phyloP scores from a whole-genome alignment of 1,140 invertebrate species.

The Aculops lycopersici region DNA sequence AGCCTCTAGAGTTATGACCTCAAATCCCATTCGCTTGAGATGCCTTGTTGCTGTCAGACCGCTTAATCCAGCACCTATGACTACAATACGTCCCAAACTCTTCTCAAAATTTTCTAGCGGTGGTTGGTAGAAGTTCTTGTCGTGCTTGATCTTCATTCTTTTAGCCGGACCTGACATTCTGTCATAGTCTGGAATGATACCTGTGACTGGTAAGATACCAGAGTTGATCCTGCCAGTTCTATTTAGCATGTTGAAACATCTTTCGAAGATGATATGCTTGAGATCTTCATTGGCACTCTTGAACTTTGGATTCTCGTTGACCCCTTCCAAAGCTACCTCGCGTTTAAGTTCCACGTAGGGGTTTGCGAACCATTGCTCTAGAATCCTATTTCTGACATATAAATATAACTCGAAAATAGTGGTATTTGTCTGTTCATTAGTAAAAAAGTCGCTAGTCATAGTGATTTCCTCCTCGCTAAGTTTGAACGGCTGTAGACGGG shows the following conservation, averaged over 20 bases:
- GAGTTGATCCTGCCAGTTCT: conserved; percentile 93
- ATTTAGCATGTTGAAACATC: conserved; percentile 45
- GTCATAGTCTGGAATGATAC: conserved; percentile 24
- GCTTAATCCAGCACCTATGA: conserved; percentile 77
- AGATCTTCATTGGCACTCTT: conserved; percentile 18
- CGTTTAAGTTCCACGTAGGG: conserved; percentile 61
- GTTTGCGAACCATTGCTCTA: conserved; percentile 90
- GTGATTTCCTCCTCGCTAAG: conserved; percentile 70
- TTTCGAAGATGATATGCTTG: background rate
- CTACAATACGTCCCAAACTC: conserved; percentile 57
- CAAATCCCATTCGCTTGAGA: conserved; percentile 73
- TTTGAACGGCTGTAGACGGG: conserved; percentile 68
- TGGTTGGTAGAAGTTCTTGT: background rate
- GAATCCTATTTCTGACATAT: conserved; percentile 57
- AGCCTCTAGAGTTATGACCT: conserved; percentile 74
- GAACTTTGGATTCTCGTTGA: conserved; percentile 56
- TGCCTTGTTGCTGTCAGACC: conserved; percentile 74
- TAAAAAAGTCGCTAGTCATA: conserved; percentile 60
- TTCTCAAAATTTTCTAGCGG: conserved; percentile 19
- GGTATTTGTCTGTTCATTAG: conserved; percentile 38
- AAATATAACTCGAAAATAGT: conserved; percentile 71
- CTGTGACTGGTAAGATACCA: conserved; percentile 63
- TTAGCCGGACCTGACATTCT: conserved; percentile 6
- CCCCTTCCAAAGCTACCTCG: conserved; percentile 39
- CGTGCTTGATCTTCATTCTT: conserved; percentile 2